Conservation (phyloP, 2,797 vertebrate species). For the Enteromius mattozi region DNA sequence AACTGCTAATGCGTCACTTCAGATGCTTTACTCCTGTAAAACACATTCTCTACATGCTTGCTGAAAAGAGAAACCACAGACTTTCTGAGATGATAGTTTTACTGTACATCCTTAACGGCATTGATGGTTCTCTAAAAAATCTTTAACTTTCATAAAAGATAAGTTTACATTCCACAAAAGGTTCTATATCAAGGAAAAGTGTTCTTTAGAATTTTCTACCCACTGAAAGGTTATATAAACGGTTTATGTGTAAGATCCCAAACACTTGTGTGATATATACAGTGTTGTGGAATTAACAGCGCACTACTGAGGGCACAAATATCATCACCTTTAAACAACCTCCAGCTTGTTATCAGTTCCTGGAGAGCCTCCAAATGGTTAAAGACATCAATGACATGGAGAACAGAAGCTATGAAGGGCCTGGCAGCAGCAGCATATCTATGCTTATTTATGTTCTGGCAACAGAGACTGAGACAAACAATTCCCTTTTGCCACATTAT, state of each 20-base stretch:
- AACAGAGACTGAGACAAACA: background rate
- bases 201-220: background rate
- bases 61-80: background rate
- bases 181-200: background rate
- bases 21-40: background rate
- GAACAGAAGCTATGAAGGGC: background rate
- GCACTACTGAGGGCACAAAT: constrained; percentile 12
- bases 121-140: background rate
- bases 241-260: background rate
- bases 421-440: background rate
- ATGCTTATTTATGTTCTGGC: constrained; percentile 24
- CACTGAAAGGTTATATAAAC: background rate
- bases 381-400: background rate
- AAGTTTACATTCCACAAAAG: background rate
- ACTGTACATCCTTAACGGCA: background rate
- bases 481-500: background rate
- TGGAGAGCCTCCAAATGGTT: constrained; percentile 33
- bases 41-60: background rate
- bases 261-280: background rate
- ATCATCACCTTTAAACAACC: constrained; percentile 32
- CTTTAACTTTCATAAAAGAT: background rate
- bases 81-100: constrained; percentile 6
- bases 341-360: constrained; percentile 5
- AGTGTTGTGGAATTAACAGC: constrained; percentile 2
- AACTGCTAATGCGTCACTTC: background rate